Conservation (phyloP, 2,888 invertebrate species). For the Rhagium mordax region DNA sequence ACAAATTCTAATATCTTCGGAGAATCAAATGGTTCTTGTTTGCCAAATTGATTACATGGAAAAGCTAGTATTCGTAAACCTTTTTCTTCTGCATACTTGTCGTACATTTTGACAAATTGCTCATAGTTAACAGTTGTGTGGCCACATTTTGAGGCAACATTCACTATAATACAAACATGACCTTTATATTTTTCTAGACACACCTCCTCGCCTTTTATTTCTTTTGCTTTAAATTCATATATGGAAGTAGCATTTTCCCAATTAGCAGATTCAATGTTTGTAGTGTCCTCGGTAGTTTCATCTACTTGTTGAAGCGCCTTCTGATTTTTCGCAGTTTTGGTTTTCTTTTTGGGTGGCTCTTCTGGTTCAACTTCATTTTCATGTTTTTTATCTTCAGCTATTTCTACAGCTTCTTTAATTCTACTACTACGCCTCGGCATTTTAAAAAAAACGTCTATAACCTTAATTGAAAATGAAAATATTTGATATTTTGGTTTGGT, state of each 20-base stretch:
- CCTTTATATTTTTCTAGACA: slow-evolving; percentile 85
- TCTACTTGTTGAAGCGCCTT: background rate
- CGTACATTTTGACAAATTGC: slow-evolving; percentile 81
- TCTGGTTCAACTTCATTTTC: slow-evolving; percentile 4
- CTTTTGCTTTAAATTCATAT: slow-evolving; percentile 85
- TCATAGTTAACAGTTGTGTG: slow-evolving; percentile 87
- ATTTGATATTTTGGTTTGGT: too few species aligned
- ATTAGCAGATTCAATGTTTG: slow-evolving; percentile 64
- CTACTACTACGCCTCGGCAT: slow-evolving; percentile 47
- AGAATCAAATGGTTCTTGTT: slow-evolving; percentile 78
- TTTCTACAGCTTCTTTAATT: slow-evolving; percentile 28
- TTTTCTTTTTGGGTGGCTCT: slow-evolving; percentile 68
- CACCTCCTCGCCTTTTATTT: slow-evolving; percentile 87
- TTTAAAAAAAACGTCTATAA: slow-evolving; percentile 32
- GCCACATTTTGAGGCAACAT: slow-evolving; percentile 91
- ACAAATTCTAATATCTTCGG: slow-evolving; percentile 78
- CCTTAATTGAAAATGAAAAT: background rate
- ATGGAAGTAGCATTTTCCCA: slow-evolving; percentile 80
- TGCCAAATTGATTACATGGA: slow-evolving; percentile 90
- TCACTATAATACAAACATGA: slow-evolving; percentile 87
- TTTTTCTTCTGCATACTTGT: slow-evolving; percentile 79
- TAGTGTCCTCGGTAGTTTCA: background rate
- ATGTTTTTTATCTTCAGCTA: slow-evolving; percentile 6
- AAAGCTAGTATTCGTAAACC: slow-evolving; percentile 86
- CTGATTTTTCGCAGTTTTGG: slow-evolving; percentile 76